Conservation (phyloP, 2,888 invertebrate genomes). For the Campoletis raptor region DNA sequence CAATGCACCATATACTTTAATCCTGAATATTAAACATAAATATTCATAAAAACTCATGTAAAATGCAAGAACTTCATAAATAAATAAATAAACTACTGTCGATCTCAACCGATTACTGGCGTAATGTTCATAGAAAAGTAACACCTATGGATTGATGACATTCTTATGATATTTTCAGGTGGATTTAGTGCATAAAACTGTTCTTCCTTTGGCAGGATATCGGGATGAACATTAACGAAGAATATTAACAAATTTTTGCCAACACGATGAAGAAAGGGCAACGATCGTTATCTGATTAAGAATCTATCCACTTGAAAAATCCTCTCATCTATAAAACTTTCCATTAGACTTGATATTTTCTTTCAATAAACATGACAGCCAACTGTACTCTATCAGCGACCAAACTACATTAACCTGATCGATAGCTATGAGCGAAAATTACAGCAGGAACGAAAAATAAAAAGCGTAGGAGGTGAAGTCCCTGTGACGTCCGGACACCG, state of each 20-base stretch:
- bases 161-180: not conserved
- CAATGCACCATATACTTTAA: constrained; percentile 13
- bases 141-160: not conserved
- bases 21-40: constrained; percentile 3
- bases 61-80: not conserved
- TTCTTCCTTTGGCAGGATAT: no score
- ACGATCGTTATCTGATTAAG: constrained; percentile 4
- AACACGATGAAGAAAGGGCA: not conserved
- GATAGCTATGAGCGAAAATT: constrained; percentile 31
- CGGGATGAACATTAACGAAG: no score
- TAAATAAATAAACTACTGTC: not conserved
- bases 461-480: not conserved
- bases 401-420: constrained; percentile 53
- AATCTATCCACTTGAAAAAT: constrained; percentile 9
- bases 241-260: not conserved
- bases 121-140: not conserved
- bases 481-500: constrained; percentile 17
- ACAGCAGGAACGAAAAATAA: constrained; percentile 10
- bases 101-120: not conserved
- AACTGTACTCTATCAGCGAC: not conserved
- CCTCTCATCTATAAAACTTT: constrained; percentile 16
- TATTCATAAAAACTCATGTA: not conserved
- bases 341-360: constrained; percentile 19
- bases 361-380: not conserved
- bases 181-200: not conserved